Evolutionary conservation across 1,140 invertebrate species (phyloP).

Genomic region (Habropoda laboriosa): DNA sequence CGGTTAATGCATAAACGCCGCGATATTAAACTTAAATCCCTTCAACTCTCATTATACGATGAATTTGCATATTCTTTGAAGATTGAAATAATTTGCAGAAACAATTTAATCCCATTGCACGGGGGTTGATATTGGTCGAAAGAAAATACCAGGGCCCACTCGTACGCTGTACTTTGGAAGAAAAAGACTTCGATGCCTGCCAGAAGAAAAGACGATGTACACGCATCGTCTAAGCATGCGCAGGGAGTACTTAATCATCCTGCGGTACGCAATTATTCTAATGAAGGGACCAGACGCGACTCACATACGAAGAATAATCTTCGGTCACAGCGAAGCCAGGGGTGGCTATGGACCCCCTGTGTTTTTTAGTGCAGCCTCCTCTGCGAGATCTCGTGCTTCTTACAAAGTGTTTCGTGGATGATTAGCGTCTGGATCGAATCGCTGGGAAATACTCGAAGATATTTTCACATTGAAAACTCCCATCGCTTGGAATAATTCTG

Average conservation of each 20-base stretch:
- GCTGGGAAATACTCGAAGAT: neutral
- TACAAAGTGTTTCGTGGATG: constrained; percentile 10
- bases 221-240: constrained; percentile 52
- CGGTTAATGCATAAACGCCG: too few relatives aligned
- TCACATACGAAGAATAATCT: constrained; percentile 60
- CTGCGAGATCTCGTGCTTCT: constrained; percentile 23
- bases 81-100: neutral
- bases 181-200: constrained; percentile 20
- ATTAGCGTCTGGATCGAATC: neutral
- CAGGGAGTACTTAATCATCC: constrained; percentile 60
- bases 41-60: neutral
- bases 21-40: too few relatives aligned
- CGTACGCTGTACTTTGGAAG: constrained; percentile 29
- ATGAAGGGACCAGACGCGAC: constrained; percentile 62
- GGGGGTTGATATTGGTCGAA: neutral
- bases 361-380: constrained; percentile 42
- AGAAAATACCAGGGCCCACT: neutral
- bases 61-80: neutral
- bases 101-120: neutral
- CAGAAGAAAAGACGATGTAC: constrained; percentile 17
- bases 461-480: constrained; percentile 4
- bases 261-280: constrained; percentile 67
- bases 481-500: too few relatives aligned
- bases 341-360: constrained; percentile 45
- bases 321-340: constrained; percentile 39